Evolutionary conservation across 1,140 invertebrate species (phyloP).

Genomic region (Nomia melanderi): DNA sequence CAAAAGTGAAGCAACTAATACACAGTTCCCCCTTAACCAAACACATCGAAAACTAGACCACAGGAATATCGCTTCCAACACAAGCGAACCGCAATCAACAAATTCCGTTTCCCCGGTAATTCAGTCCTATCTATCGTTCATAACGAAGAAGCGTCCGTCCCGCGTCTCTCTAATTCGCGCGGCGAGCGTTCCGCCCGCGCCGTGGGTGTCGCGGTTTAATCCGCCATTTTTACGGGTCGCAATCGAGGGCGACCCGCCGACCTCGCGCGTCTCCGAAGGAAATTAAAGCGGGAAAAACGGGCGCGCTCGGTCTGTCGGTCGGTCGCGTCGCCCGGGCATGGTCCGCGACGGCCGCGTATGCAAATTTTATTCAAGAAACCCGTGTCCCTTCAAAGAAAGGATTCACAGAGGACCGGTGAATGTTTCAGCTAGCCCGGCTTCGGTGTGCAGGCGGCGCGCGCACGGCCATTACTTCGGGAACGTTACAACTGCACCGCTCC

Average conservation of each 20-base stretch:
- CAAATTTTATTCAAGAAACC: slow-evolving; percentile 63
- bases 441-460: slow-evolving; percentile 1
- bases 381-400: slow-evolving; percentile 42
- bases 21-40: no score
- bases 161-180: no score
- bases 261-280: not conserved
- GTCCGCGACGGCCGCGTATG: slow-evolving; percentile 44
- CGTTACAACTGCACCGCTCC: slow-evolving; percentile 42
- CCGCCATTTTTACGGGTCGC: slow-evolving; percentile 2
- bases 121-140: no score
- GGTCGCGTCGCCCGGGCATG: not conserved
- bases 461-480: slow-evolving; percentile 50
- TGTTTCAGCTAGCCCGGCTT: slow-evolving; percentile 48
- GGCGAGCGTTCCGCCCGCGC: not conserved
- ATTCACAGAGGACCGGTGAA: slow-evolving; percentile 43
- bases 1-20: no score
- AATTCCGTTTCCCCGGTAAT: no score
- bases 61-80: no score
- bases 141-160: no score
- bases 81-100: no score
- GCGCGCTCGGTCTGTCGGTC: no score
- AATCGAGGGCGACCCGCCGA: slow-evolving; percentile 8
- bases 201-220: slow-evolving; percentile 19
- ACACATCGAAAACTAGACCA: no score
- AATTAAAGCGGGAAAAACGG: slow-evolving; percentile 37